Evolutionary conservation across 2,797 vertebrate genomes (phyloP), one percentile per base, ranked within the genome.

Genomic region (Pagetopsis macropterus): DNA sequence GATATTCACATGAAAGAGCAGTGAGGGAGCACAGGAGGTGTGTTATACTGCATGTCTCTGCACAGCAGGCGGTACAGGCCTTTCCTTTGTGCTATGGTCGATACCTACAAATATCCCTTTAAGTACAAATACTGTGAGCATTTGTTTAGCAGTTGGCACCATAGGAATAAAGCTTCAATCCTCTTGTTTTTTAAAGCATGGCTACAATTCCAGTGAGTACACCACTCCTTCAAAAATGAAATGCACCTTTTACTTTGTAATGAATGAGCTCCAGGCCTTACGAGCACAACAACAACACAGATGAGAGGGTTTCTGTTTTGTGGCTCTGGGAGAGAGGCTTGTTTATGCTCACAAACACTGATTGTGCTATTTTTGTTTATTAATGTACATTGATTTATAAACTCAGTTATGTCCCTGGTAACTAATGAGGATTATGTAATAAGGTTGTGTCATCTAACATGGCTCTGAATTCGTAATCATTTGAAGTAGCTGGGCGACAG

Each of bases 211-310:
- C 52, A 73, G 17, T 37, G 55, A 82, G 49, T 5, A 41, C 63
- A 27, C 12, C 41, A 45, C 12, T 1, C 49, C 45, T 46, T 72
- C 63, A 65, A 84, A 57, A 70, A 61, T 57, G 65, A 45, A 80
- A 82, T 67, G 73, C 68, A 76, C 41, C 65, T 81, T 78, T 79
- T 75, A 73, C 78, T 84, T 44, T 76, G 87, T 66, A 87, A 72
- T 79, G 76, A 82, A 75, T 59, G 61, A 80, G 73, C 84, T 87
- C 60, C 43, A 15, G 84, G 88, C 78, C 84, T 82, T 79, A 78
- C 79, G 65, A 56, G 72, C 82, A 84, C 79, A 82, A 83, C 82
- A 82, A 83, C 82, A 84, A 77, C 81, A 75, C n/a, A 70, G 78
- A 86, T 82, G 69, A 82, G 65, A 87, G 60, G n/a, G 50, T 72